A percentile compares a stretch with the other conserved stretches of the same genome.
These are phyloP conservation scores for Thyatira batis DNA, from an alignment of 2,888 invertebrate species.

Conservation along the genomic window DNA sequence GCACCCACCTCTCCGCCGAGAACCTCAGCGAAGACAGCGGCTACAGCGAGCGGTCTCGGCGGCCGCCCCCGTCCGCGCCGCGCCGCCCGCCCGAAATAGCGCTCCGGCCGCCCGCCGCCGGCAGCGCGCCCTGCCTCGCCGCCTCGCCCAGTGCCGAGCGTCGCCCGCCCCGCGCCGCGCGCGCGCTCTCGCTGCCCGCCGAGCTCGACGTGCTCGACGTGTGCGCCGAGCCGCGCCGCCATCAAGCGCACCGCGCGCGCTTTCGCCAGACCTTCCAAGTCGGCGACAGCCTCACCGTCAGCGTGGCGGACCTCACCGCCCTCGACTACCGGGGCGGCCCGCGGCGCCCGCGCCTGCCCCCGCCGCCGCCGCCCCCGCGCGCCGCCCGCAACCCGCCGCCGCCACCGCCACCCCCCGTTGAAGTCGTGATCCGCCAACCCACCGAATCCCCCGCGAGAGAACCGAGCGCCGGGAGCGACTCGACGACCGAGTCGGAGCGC, in stretches of 20 bases:
- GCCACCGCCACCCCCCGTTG: constrained; percentile 54
- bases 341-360: constrained; percentile 66
- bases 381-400: constrained; percentile 39
- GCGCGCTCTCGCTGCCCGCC: constrained; percentile 83
- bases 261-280: constrained; percentile 77
- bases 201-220: constrained; percentile 86
- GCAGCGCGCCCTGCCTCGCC: constrained; percentile 68
- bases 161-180: constrained; percentile 65
- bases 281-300: constrained; percentile 80
- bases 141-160: constrained; percentile 58
- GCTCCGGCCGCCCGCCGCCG: constrained; percentile 54
- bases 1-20: constrained; percentile 85
- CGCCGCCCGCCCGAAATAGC: constrained; percentile 64
- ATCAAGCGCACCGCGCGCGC: constrained; percentile 60
- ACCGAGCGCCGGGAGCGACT: constrained; percentile 73
- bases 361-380: constrained; percentile 57
- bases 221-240: constrained; percentile 72
- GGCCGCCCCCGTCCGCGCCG: constrained; percentile 57
- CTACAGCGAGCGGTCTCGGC: constrained; percentile 84
- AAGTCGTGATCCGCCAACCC: constrained; percentile 40
- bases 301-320: constrained; percentile 84
- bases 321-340: constrained; percentile 79
- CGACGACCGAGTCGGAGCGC: constrained; percentile 74
- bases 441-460: constrained; percentile 59
- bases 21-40: constrained; percentile 92